phyloP scores from a whole-genome alignment of 2,113 vertebrate species.

The Odontophorus gujanensis region DNA sequence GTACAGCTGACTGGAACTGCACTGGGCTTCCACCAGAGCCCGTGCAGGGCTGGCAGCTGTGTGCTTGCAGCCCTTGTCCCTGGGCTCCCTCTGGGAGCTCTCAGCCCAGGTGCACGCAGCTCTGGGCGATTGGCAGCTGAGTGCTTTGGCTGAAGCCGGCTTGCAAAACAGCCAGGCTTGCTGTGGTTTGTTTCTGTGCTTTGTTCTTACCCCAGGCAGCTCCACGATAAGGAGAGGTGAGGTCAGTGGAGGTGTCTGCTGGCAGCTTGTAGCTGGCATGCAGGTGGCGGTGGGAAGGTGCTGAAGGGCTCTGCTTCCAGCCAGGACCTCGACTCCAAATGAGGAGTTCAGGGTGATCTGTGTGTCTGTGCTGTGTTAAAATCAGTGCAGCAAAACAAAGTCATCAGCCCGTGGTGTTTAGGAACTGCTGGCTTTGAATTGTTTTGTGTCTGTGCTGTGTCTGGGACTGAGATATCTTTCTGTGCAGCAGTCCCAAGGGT shows the following conservation, averaged over 20 bases:
- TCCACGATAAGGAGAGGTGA: rapidly evolving
- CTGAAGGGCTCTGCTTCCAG: not conserved
- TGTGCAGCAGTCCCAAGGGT: rapidly evolving
- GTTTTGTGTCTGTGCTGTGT: not conserved
- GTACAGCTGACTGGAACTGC: not conserved
- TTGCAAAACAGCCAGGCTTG: rapidly evolving
- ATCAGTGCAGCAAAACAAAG: not conserved
- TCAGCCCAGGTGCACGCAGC: rapidly evolving
- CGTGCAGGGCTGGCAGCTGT: rapidly evolving
- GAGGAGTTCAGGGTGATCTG: not conserved
- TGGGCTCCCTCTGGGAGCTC: not conserved
- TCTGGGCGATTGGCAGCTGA: rapidly evolving
- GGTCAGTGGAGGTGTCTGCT: not conserved
- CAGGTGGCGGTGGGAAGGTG: not conserved
- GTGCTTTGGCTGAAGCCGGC: not conserved
- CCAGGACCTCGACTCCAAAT: not conserved
- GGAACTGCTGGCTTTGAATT: not conserved
- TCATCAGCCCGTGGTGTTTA: not conserved
- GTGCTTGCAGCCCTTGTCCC: rapidly evolving
- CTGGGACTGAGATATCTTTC: rapidly evolving
- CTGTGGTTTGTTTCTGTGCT: rapidly evolving
- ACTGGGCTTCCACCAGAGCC: not conserved
- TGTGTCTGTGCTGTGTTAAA: too few relatives aligned
- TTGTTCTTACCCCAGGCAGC: rapidly evolving
- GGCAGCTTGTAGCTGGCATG: not conserved